Base-by-base conservation (phyloP, 1,140 invertebrate genomes). In the Drosophila littoralis region DNA sequence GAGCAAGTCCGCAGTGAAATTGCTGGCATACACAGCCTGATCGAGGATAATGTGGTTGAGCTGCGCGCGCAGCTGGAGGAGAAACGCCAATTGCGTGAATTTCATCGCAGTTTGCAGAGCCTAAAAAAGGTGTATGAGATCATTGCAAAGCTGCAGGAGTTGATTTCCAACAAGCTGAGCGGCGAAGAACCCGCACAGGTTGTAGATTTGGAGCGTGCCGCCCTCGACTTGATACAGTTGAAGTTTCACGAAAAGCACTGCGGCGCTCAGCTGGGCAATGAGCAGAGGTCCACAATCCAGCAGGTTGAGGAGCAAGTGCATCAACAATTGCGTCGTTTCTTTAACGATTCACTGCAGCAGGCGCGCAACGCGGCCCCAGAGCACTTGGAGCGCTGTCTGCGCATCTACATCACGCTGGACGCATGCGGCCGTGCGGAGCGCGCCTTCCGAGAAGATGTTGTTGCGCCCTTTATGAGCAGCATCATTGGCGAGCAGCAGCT, bases 1-100 rank as follows among this genome's bases (percentile, higher is more conserved):
- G 95, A 95, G 36, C 95, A 97, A 76, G 93, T 98, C 12, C 95
- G 95, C 90, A 95, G 96, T 83, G 96, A 98, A 95, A 94, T 98
- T 45, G 86, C 95, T 92, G 96, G 77, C 95, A 94, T 93, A 79
- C 84, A 77, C 38, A 72, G 60, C 0, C 46, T 91, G 12, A 82
- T 93, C 2, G 67, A 79, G 10, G 81, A 92, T 12, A 89, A 86
- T 50, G 82, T 89, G 6, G 1, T 40, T 0, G 90, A 91, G 28
- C 67, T 92, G 43, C 64, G 75, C 17, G 57, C 48, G 0, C 82
- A 91, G 50, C 60, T 93, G 13, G 77, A 86, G 22, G 63, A 86
- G 12, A 91, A 93, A 69, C 77, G 76, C 0, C 55, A 78, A 17
- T 42, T 92, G 52, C 75, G 91, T 4, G 79, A 81, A 35, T 69